phyloP scores from a whole-genome alignment of 2,888 invertebrate species.

The Morinoia aosen region DNA sequence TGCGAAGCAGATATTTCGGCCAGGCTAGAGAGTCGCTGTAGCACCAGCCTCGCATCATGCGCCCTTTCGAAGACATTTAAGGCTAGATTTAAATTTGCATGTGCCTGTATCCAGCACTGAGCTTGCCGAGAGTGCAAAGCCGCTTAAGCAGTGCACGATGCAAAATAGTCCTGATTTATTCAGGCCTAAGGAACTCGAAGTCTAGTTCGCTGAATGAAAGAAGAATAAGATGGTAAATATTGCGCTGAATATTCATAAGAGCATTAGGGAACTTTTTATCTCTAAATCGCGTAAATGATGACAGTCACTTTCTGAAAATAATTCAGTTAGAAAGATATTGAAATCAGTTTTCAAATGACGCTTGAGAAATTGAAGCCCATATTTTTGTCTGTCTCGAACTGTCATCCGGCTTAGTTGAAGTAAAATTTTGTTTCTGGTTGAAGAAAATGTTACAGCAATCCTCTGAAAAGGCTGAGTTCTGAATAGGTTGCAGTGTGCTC shows the following conservation, averaged over 20 bases:
- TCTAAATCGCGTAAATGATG: too few species aligned
- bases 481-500: too few species aligned
- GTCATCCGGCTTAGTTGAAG: too few species aligned
- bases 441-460: too few species aligned
- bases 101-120: neutral
- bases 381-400: too few species aligned
- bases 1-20: neutral
- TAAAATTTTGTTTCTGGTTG: too few species aligned
- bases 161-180: constrained; percentile 3
- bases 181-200: neutral
- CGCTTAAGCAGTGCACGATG: neutral
- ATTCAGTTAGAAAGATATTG: too few species aligned
- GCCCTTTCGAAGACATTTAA: neutral
- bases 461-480: too few species aligned
- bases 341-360: too few species aligned
- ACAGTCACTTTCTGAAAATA: too few species aligned
- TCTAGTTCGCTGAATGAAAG: neutral
- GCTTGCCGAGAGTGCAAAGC: neutral
- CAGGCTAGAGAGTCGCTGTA: neutral
- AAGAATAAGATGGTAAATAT: neutral
- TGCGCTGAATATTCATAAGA: neutral
- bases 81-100: neutral
- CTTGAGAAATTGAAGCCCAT: too few species aligned
- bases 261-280: too few species aligned
- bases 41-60: neutral